phyloP scores from a whole-genome alignment of 1,140 invertebrate genomes.

The Brachionus asplanchnoidis region DNA sequence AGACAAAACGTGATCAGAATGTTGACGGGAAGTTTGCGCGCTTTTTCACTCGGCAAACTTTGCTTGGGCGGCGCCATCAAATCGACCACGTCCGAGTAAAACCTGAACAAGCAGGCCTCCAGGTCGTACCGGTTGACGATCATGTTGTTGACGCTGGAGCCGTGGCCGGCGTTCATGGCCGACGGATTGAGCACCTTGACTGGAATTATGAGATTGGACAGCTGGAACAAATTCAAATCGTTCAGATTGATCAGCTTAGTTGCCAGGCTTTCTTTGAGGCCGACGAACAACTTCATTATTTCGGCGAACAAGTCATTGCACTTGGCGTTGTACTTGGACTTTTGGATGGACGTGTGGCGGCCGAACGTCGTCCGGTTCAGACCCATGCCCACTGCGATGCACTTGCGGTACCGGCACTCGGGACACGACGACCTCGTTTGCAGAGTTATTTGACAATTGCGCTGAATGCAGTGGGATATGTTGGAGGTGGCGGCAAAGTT shows the following conservation, averaged over 20 bases:
- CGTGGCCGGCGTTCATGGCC: not conserved
- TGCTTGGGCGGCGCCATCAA: conserved; percentile 15
- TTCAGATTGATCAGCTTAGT: not conserved
- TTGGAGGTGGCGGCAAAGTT: not conserved
- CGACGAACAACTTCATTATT: conserved; percentile 30
- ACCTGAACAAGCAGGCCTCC: conserved; percentile 1
- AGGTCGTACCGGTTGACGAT: conserved; percentile 7
- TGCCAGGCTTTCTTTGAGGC: not conserved
- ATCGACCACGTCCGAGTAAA: conserved; percentile 27
- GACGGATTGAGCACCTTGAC: not conserved
- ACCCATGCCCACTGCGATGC: conserved; percentile 96
- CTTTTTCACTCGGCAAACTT: not conserved
- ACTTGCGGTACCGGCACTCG: conserved; percentile 98
- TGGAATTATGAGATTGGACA: not conserved
- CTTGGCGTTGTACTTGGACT: conserved; percentile 35
- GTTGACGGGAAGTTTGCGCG: not conserved
- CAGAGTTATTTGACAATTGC: conserved; percentile 52
- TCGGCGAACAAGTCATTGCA: conserved; percentile 31
- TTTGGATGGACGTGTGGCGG: conserved; percentile 24
- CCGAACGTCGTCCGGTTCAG: conserved; percentile 35
- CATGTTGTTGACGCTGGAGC: not conserved
- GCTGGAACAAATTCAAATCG: not conserved
- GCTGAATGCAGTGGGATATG: conserved; percentile 27
- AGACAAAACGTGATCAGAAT: conserved; percentile 25
- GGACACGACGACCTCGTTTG: conserved; percentile 68